A percentile compares a stretch with the other conserved stretches of the same genome.
These are phyloP conservation scores for Centruroides vittatus DNA, from an alignment of 1,140 invertebrate genomes.

Conservation along the genomic window DNA sequence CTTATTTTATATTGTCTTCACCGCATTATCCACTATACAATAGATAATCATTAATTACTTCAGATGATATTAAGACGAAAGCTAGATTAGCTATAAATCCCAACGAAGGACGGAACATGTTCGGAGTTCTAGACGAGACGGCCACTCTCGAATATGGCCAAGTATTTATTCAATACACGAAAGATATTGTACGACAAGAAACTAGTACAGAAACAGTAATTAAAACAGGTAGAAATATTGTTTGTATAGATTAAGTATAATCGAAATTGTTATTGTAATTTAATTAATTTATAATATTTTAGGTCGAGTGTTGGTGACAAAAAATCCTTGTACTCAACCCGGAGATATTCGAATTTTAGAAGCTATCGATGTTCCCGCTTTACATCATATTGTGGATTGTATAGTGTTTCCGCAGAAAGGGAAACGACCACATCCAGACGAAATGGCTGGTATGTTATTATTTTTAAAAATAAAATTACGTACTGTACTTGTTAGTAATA, in stretches of 20 bases:
- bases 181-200: slow-evolving; percentile 2
- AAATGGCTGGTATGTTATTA: too few species aligned
- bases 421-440: too few species aligned
- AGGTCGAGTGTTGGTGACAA: slow-evolving; percentile 24
- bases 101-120: slow-evolving; percentile 15
- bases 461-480: too few species aligned
- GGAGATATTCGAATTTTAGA: slow-evolving; percentile 10
- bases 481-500: too few species aligned
- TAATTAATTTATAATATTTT: not conserved
- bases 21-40: too few species aligned
- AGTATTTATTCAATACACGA: slow-evolving; percentile 18
- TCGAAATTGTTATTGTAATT: too few species aligned
- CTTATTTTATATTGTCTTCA: not conserved
- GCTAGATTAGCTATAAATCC: slow-evolving; percentile 12
- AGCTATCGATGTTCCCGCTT: too few species aligned
- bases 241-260: not conserved
- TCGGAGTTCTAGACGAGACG: slow-evolving; percentile 18
- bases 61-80: slow-evolving; percentile 13
- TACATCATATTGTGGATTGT: too few species aligned
- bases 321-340: slow-evolving; percentile 15
- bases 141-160: slow-evolving; percentile 16
- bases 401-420: too few species aligned
- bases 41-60: not conserved
- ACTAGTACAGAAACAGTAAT: slow-evolving; percentile 3
- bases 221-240: slow-evolving; percentile 2